A percentile compares a stretch with the other conserved stretches of the same genome.
Conservation (phyloP, 2,888 invertebrate genomes). For the Callyntrura sp. region DNA sequence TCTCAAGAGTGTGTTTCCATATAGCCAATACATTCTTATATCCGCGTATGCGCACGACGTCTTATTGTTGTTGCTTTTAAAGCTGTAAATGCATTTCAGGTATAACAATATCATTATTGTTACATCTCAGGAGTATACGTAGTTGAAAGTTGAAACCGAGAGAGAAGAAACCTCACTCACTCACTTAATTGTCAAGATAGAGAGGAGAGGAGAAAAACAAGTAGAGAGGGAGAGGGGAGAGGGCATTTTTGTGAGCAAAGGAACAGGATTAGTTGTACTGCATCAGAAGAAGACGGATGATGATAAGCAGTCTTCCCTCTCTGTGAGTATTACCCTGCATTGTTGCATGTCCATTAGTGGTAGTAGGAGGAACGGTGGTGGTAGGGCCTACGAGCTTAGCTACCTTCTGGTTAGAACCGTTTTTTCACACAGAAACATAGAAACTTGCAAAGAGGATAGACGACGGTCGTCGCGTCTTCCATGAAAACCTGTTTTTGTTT, state of each 20-base stretch:
- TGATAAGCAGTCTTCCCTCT: slow-evolving; percentile 74
- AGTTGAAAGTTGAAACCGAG: slow-evolving; percentile 44
- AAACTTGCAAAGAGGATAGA: slow-evolving; percentile 78
- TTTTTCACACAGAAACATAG: slow-evolving; percentile 80
- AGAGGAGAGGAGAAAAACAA: slow-evolving; percentile 59
- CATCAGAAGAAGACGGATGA: slow-evolving; percentile 60
- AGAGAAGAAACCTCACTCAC: slow-evolving; percentile 78
- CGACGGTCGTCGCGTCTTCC: slow-evolving; percentile 61
- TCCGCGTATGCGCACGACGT: background rate
- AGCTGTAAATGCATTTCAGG: slow-evolving; percentile 63
- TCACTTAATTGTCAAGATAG: slow-evolving; percentile 76
- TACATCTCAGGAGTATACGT: slow-evolving; percentile 28
- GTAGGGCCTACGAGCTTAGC: slow-evolving; percentile 70
- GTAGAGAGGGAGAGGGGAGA: slow-evolving; percentile 44
- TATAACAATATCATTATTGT: slow-evolving; percentile 64
- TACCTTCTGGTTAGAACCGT: slow-evolving; percentile 80
- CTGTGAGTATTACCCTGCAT: slow-evolving; percentile 64
- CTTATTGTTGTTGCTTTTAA: background rate
- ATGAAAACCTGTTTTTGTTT: slow-evolving; percentile 66
- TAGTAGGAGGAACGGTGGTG: slow-evolving; percentile 72
- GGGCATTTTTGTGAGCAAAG: slow-evolving; percentile 71
- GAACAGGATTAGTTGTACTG: slow-evolving; percentile 79
- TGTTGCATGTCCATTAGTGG: slow-evolving; percentile 71
- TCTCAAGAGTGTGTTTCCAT: background rate
- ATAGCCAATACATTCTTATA: slow-evolving; percentile 38